phyloP scores from a whole-genome alignment of 2,888 invertebrate species.

The Eupeodes luniger region DNA sequence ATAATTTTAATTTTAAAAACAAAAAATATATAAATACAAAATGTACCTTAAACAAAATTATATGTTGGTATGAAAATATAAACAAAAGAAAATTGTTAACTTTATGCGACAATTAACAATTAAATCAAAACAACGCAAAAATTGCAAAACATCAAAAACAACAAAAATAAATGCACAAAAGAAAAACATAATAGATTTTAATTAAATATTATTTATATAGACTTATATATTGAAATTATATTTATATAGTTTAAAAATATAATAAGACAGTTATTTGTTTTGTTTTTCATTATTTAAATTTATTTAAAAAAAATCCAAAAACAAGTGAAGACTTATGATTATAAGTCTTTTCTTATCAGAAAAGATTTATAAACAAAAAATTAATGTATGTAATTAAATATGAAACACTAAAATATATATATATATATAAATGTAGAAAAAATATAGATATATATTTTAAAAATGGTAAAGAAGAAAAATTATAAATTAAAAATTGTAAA shows the following conservation, averaged over 20 bases:
- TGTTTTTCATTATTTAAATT: constrained; percentile 8
- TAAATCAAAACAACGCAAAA: constrained; percentile 30
- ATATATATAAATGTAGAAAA: neutral
- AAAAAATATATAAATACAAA: constrained; percentile 10
- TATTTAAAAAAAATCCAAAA: neutral
- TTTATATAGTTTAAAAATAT: constrained; percentile 3
- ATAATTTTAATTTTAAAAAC: constrained; percentile 16
- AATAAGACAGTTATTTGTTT: neutral
- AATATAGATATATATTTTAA: constrained; percentile 23
- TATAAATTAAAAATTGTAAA: constrained; percentile 2
- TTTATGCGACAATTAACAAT: neutral
- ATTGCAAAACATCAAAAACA: constrained; percentile 7
- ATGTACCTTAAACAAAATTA: constrained; percentile 29
- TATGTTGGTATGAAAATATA: neutral
- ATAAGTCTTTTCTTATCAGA: neutral
- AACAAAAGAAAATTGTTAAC: constrained; percentile 3
- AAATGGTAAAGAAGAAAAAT: neutral
- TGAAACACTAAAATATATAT: neutral
- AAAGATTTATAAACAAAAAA: constrained; percentile 3
- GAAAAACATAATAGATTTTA: constrained; percentile 18
- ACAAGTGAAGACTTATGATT: neutral
- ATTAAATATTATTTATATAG: neutral
- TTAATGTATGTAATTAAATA: constrained; percentile 10
- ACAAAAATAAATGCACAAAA: constrained; percentile 22
- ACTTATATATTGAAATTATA: constrained; percentile 6